Evolutionary conservation across 92 coral and sea anemone genomes (phyloP).

Genomic region (Zoanthus sociatus): DNA sequence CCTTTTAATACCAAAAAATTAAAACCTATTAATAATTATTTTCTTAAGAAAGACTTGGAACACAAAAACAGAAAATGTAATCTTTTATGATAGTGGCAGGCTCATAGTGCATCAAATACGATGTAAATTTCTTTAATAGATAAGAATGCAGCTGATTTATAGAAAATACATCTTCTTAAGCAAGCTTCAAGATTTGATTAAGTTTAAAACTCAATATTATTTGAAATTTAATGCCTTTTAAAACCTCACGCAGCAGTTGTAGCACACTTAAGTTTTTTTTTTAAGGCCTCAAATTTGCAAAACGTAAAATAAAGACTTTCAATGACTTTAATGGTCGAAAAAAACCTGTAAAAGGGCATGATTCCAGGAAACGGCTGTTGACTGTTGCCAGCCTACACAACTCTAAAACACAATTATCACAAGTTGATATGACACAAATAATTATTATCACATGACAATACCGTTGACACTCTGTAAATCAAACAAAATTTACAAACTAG

Average conservation of each 20-base stretch:
- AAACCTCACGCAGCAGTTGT: neutral
- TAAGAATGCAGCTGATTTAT: constrained; percentile 7
- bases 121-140: constrained; percentile 11
- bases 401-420: constrained; percentile 20
- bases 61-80: constrained; percentile 29
- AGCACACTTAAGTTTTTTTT: constrained; percentile 18
- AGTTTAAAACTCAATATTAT: neutral
- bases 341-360: constrained; percentile 25
- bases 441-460: constrained; percentile 19
- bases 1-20: constrained; percentile 20
- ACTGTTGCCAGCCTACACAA: constrained; percentile 28
- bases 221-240: constrained; percentile 7
- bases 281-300: constrained; percentile 3
- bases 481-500: constrained; percentile 21
- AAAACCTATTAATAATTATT: constrained; percentile 9
- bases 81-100: constrained; percentile 31
- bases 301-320: no score
- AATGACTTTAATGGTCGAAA: neutral
- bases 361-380: constrained; percentile 23
- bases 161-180: constrained; percentile 9
- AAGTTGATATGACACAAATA: constrained; percentile 17
- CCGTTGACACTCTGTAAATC: constrained; percentile 6
- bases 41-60: constrained; percentile 18
- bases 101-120: constrained; percentile 28
- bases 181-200: constrained; percentile 31